Conservation (phyloP, 2,113 vertebrate species). For the Prunella himalayana region DNA sequence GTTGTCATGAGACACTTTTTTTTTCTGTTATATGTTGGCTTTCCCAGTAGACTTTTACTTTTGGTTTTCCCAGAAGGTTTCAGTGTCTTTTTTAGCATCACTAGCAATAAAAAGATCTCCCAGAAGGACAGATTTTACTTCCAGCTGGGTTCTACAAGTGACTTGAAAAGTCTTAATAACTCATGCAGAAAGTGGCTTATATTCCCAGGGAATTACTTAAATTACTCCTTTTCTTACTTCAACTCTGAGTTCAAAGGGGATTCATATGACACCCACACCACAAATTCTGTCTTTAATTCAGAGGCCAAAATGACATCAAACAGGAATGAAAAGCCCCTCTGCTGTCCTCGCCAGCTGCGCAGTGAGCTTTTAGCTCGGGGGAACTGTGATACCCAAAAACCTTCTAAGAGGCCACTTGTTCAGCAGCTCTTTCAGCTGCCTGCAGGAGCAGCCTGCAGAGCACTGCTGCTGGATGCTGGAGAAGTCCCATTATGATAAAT, state of each 20-base stretch:
- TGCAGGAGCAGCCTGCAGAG: background rate
- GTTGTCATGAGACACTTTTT: background rate
- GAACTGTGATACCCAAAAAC: background rate
- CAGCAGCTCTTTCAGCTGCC: background rate
- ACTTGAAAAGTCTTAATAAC: conserved; percentile 41
- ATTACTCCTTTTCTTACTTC: conserved; percentile 1
- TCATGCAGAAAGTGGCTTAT: conserved; percentile 6
- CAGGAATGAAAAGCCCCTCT: background rate
- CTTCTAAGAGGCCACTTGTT: background rate
- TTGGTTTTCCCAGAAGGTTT: conserved; percentile 16
- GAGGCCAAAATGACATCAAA: conserved; percentile 10
- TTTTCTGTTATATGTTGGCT: background rate
- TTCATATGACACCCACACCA: background rate
- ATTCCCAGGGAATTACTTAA: conserved; percentile 31
- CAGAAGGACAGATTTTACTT: conserved; percentile 13
- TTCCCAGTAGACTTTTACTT: background rate
- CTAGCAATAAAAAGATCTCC: conserved; percentile 15
- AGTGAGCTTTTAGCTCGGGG: background rate
- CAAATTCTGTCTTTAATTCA: background rate
- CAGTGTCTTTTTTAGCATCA: background rate
- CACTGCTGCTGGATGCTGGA: background rate
- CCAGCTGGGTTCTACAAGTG: background rate
- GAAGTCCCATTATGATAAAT: background rate
- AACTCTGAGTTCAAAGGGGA: background rate
- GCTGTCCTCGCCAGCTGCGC: background rate